A percentile compares a stretch with the other conserved stretches of the same genome.
Conservation (phyloP, 2,113 vertebrate genomes). For the Oplegnathus fasciatus region DNA sequence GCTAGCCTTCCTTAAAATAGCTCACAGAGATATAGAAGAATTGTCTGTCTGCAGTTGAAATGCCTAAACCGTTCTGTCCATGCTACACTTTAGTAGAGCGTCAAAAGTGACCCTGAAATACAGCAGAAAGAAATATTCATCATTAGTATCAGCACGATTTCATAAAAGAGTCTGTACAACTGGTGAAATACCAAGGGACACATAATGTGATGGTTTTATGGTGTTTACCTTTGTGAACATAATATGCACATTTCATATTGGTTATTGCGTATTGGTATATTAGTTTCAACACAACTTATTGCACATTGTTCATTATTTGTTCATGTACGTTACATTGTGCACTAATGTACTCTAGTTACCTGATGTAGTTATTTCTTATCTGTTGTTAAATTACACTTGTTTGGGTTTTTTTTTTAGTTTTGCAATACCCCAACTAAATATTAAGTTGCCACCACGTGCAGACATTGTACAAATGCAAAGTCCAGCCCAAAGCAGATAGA, state of each 20-base stretch:
- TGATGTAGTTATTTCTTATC: not conserved
- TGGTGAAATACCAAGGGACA: not conserved
- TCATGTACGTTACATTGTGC: not conserved
- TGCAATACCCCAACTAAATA: not conserved
- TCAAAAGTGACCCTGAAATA: not conserved
- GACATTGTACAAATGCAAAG: not conserved
- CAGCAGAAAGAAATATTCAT: not conserved
- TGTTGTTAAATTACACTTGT: too few species aligned
- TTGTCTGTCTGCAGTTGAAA: constrained; percentile 11
- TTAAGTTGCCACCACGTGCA: not conserved
- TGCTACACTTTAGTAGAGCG: not conserved
- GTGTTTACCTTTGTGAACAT: too few species aligned
- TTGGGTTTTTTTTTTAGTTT: too few species aligned
- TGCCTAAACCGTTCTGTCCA: not conserved
- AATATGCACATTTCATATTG: too few species aligned
- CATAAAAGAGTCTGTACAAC: not conserved
- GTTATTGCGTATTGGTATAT: too few species aligned
- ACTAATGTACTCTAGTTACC: not conserved
- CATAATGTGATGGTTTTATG: not conserved
- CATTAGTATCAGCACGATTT: not conserved
- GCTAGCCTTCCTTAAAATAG: constrained; percentile 30
- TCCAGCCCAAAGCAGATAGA: not conserved
- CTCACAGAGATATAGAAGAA: constrained; percentile 10
- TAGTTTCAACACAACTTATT: too few species aligned
- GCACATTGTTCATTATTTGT: too few species aligned